Evolutionary conservation across 2,797 vertebrate genomes (phyloP).

Genomic region (Ptychadena robeensis): DNA sequence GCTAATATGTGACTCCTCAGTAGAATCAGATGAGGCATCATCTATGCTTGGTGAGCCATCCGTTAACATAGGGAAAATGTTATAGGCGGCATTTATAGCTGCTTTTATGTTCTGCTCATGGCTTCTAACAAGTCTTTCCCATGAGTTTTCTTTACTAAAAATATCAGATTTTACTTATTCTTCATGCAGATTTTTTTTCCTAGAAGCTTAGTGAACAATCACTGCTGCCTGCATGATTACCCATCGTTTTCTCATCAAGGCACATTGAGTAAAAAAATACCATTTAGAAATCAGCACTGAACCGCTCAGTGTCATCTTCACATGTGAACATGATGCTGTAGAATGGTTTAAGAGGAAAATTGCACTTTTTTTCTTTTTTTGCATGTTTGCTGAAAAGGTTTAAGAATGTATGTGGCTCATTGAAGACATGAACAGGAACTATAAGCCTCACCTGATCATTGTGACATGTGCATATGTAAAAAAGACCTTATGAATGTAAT

Average conservation of each 20-base stretch:
- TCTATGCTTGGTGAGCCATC: constrained; percentile 36
- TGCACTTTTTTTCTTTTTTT: not conserved
- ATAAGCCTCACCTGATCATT: no score
- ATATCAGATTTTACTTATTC: constrained; percentile 46
- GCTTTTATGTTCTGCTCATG: constrained; percentile 10
- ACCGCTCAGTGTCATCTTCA: constrained; percentile 41
- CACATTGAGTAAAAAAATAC: constrained; percentile 50
- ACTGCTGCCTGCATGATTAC: constrained; percentile 51
- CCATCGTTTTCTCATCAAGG: constrained; percentile 51
- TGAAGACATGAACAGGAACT: not conserved
- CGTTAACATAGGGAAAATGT: constrained; percentile 31
- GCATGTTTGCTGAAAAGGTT: not conserved
- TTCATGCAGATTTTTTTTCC: constrained; percentile 55
- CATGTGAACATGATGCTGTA: constrained; percentile 29
- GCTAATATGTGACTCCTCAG: constrained; percentile 36
- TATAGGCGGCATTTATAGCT: constrained; percentile 36
- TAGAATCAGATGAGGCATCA: constrained; percentile 44
- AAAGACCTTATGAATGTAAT: no score
- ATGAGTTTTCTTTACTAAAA: constrained; percentile 45
- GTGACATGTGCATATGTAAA: no score
- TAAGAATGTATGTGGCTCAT: not conserved
- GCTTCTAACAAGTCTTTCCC: constrained; percentile 28
- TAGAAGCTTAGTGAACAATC: constrained; percentile 42
- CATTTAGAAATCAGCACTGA: constrained; percentile 53
- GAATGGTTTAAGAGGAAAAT: constrained; percentile 21